Conservation (phyloP, 2,888 invertebrate species). For the Zhuqinia jingwanae region DNA sequence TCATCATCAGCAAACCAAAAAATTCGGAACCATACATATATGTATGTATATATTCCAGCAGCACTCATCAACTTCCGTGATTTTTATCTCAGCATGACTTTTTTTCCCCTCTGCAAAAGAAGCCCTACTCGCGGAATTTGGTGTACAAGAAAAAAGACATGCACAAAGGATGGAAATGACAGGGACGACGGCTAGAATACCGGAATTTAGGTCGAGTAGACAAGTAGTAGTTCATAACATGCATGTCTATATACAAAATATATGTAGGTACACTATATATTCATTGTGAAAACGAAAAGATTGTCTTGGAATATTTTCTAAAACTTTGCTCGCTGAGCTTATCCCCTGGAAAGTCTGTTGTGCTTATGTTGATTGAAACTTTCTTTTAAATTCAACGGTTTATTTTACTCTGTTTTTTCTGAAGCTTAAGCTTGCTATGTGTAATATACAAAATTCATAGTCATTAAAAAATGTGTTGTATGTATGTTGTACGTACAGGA, state of each 20-base stretch:
- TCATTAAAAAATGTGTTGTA: no score
- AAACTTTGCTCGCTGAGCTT: no score
- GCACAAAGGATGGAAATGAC: background rate
- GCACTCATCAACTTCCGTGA: conserved; percentile 38
- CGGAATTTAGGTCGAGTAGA: conserved; percentile 1
- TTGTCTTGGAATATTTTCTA: no score
- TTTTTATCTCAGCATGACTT: conserved; percentile 35
- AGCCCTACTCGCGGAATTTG: no score
- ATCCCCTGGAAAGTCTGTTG: no score
- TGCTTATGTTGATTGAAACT: no score
- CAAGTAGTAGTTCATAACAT: background rate
- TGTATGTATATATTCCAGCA: no score
- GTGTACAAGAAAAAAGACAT: background rate
- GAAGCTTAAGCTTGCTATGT: no score
- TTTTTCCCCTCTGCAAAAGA: background rate
- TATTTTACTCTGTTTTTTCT: no score
- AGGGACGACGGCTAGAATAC: background rate
- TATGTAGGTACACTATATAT: background rate
- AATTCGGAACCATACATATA: background rate
- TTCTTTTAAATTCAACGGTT: no score
- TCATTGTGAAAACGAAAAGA: no score
- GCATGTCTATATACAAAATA: background rate
- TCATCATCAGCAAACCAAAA: conserved; percentile 1
- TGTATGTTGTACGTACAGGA: background rate
- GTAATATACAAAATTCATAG: no score